Evolutionary conservation across 1,140 invertebrate species (phyloP), one percentile per base, ranked within the genome.

Genomic region (Phymastichus coffea): DNA sequence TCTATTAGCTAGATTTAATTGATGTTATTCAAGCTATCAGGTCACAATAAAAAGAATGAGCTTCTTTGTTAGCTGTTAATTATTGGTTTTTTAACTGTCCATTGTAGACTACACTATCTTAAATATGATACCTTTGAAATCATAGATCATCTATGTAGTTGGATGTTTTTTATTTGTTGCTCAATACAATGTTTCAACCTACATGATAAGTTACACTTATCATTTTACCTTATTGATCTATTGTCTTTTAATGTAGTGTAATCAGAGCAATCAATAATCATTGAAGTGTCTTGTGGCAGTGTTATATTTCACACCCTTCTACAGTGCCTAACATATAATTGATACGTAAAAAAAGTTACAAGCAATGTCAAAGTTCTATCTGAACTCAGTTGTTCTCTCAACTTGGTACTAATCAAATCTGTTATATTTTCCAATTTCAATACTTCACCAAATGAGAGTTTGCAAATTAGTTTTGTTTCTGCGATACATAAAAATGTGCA

Each of bases 401-500:
- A 28, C 52, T 23, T 44, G 44, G 52, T 55, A 6, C 12, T 14
- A 23, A 38, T 14, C 33, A 51, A 38, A 22, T 38, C 4, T 0
- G 6, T 44, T 44, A 12, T 43, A 6, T 12, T 23, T n/a, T 8
- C 20, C 25, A 3, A n/a, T n/a, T n/a, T n/a, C n/a, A n/a, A n/a
- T n/a, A n/a, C n/a, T n/a, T n/a, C n/a, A n/a, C n/a, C n/a, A n/a
- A n/a, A n/a, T n/a, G n/a, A n/a, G n/a, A n/a, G n/a, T n/a, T n/a
- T n/a, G n/a, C n/a, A n/a, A n/a, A n/a, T n/a, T n/a, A n/a, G n/a
- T n/a, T n/a, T n/a, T n/a, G n/a, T n/a, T n/a, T n/a, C n/a, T n/a
- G n/a, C n/a, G n/a, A n/a, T n/a, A 43, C 33, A 9, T 35, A 8
- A 49, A 17, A 51, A 58, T 58, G 56, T 58, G 47, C 19, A 43